Conservation (phyloP, 2,797 vertebrate species). For the Toxotes lorentzi region DNA sequence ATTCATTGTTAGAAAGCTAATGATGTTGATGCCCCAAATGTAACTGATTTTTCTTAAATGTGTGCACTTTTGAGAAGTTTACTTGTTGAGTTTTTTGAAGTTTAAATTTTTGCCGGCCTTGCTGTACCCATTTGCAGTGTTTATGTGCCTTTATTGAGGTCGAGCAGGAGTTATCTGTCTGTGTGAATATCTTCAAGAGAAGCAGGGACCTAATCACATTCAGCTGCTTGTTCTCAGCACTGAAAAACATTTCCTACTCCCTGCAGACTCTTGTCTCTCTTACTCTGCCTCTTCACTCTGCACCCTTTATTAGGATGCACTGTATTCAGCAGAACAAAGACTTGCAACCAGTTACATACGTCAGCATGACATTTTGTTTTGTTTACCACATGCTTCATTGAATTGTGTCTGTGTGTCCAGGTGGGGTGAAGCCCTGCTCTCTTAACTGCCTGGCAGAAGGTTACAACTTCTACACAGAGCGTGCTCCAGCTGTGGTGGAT, state of each 20-base stretch:
- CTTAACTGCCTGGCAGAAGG: constrained; percentile 97
- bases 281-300: constrained; percentile 11
- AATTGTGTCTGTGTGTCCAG: constrained; percentile 74
- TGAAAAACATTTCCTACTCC: constrained; percentile 56
- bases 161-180: constrained; percentile 22
- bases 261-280: constrained; percentile 20
- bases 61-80: too few species aligned
- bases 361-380: not conserved
- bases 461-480: constrained; percentile 99
- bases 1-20: too few species aligned
- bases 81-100: not conserved
- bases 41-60: not conserved
- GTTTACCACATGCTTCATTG: not conserved
- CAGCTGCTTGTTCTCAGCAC: constrained; percentile 74
- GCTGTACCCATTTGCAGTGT: not conserved
- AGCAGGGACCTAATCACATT: constrained; percentile 66
- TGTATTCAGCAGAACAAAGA: constrained; percentile 20
- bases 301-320: constrained; percentile 3
- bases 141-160: constrained; percentile 14
- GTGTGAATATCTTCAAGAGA: constrained; percentile 40
- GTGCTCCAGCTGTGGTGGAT: constrained; percentile 94
- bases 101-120: not conserved
- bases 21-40: not conserved
- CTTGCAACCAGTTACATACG: constrained; percentile 1
- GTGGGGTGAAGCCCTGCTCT: constrained; percentile 96